Evolutionary conservation across 2,113 vertebrate species (phyloP).

Genomic region (Reinhardtius hippoglossoides): DNA sequence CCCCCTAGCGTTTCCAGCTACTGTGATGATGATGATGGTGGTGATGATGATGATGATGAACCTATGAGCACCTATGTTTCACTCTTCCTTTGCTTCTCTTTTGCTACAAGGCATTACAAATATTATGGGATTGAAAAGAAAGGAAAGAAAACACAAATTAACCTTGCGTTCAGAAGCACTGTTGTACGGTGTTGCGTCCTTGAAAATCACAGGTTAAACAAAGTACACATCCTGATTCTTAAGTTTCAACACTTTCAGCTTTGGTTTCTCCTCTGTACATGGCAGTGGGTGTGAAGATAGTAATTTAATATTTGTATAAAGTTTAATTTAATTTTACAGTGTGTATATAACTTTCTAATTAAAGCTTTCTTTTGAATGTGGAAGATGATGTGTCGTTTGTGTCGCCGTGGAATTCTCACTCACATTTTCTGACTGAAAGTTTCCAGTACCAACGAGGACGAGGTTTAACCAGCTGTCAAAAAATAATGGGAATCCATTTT

Average conservation of each 20-base stretch:
- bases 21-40: constrained; percentile 62
- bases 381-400: constrained; percentile 46
- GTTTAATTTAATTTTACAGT: constrained; percentile 99
- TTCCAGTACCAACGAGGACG: background rate
- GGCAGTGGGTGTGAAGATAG: constrained; percentile 99
- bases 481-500: constrained; percentile 14
- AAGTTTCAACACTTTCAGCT: constrained; percentile 83
- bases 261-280: constrained; percentile 91
- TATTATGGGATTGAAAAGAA: constrained; percentile 50
- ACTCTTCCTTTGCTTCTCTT: constrained; percentile 64
- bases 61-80: constrained; percentile 67
- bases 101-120: constrained; percentile 62
- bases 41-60: constrained; percentile 53
- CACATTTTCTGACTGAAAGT: background rate
- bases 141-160: constrained; percentile 21
- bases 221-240: constrained; percentile 73
- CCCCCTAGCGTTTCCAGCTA: constrained; percentile 62
- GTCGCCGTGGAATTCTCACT: background rate
- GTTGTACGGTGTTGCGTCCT: constrained; percentile 81
- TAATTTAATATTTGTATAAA: constrained; percentile 99
- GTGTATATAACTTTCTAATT: constrained; percentile 99
- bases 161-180: constrained; percentile 65
- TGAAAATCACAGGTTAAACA: constrained; percentile 53
- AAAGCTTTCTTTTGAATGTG: constrained; percentile 95
- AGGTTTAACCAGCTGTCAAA: constrained; percentile 4